Evolutionary conservation across 2,113 vertebrate species (phyloP).

Genomic region (Telmatochromis brachygnathus): DNA sequence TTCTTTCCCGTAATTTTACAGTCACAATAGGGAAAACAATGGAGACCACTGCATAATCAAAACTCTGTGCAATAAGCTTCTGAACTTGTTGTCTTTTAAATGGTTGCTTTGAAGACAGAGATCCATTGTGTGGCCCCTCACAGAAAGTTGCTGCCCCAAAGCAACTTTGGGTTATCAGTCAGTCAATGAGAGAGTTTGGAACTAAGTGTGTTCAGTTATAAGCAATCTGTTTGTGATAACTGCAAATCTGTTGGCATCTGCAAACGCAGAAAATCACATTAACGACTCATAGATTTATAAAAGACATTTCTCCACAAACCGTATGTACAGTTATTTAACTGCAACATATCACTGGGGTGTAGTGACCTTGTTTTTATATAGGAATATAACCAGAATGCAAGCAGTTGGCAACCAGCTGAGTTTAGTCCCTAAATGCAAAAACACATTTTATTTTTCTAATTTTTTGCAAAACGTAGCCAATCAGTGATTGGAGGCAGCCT

Average conservation of each 20-base stretch:
- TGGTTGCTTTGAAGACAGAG: background rate
- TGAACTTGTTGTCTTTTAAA: background rate
- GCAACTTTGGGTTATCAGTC: background rate
- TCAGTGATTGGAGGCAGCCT: background rate
- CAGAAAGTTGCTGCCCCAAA: background rate
- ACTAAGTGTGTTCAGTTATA: background rate
- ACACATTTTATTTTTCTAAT: background rate
- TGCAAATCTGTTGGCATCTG: background rate
- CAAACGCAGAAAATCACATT: background rate
- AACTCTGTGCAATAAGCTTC: background rate
- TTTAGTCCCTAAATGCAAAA: background rate
- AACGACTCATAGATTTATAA: background rate
- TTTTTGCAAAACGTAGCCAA: background rate
- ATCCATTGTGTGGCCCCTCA: background rate
- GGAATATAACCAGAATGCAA: background rate
- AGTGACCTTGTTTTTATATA: background rate
- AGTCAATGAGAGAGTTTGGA: background rate
- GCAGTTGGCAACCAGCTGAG: background rate
- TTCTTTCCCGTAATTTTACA: fast-evolving
- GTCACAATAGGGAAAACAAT: background rate
- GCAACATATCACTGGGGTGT: background rate
- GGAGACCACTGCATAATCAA: background rate
- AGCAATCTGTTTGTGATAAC: background rate
- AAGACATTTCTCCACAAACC: background rate
- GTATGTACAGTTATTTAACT: background rate